Evolutionary conservation across 2,888 invertebrate species (phyloP), one percentile per base, ranked within the genome.

Genomic region (Drosophila greeni): DNA sequence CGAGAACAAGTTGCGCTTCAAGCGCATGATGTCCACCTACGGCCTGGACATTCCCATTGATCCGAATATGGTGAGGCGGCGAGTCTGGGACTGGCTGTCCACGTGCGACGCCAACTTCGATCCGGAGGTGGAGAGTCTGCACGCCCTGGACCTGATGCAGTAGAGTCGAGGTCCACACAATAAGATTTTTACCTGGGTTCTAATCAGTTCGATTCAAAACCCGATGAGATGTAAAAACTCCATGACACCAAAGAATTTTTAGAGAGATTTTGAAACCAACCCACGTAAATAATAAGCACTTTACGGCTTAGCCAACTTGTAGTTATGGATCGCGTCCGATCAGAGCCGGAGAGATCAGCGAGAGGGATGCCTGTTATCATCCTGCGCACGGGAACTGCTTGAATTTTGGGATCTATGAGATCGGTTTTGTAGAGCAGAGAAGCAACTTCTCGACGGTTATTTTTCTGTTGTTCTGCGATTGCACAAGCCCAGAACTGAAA

Each of bases 51-150:
- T 92, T 2, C 91, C 91, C 4, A 90, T 93, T 14, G 92, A 93
- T 82, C 92, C 92, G 79, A 90, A 90, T 36, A 90, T 91, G 26
- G 90, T 92, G 66, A 91, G 92, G 39, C 90, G 91, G 62, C 88
- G 93, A 54, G 92, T 93, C 61, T 91, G 92, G 87, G 93, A 93
- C 66, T 93, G 93, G 93, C 89, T 92, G n/a, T 89, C 91, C 74
- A 90, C 91, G 37, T 91, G 92, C 74, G 92, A 92, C 66, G 82
- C 84, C 47, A 87, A 84, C 61, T 88, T 87, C 36, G 89, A 89
- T 70, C 83, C 80, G 6, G 86, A 88, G 56, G 72, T 88, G 2
- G 87, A 88, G 47, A 87, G 88, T 52, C 65, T 88, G 24, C 79
- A 82, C 12, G 74, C 85, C 7, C 51, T 88, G 49, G 87, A 87